A percentile compares a stretch with the other conserved stretches of the same genome.
Conservation (phyloP, 2,797 vertebrate genomes). For the Meriones psammophilus region DNA sequence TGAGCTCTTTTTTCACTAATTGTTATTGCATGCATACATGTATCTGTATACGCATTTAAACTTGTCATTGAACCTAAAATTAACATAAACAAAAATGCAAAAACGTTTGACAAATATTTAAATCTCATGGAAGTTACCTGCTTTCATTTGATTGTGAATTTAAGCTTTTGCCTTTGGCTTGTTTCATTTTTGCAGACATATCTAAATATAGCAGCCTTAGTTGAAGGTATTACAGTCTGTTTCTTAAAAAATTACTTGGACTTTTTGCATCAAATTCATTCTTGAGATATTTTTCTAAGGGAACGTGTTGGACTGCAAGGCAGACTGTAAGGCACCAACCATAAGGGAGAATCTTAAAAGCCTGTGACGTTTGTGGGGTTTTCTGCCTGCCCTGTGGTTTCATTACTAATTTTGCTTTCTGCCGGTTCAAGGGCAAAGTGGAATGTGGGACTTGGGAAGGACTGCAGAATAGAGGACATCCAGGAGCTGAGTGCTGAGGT, state of each 20-base stretch:
- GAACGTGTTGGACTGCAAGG: neutral
- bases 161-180: neutral
- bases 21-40: neutral
- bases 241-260: neutral
- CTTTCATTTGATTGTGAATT: constrained; percentile 26
- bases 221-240: neutral
- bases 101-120: constrained; percentile 32
- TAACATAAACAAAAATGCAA: neutral
- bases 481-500: neutral
- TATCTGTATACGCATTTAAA: neutral
- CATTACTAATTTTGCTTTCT: neutral
- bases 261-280: neutral
- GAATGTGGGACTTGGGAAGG: neutral
- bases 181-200: neutral
- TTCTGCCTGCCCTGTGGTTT: neutral
- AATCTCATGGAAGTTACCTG: neutral
- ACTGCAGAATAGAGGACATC: neutral
- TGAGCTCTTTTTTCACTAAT: neutral
- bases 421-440: neutral
- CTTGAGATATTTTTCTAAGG: neutral
- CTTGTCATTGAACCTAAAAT: neutral
- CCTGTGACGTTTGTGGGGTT: neutral
- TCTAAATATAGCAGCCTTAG: neutral
- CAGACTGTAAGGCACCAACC: neutral
- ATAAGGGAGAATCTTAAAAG: neutral